Conservation (phyloP, 1,140 invertebrate species). For the Drosophila athabasca region DNA sequence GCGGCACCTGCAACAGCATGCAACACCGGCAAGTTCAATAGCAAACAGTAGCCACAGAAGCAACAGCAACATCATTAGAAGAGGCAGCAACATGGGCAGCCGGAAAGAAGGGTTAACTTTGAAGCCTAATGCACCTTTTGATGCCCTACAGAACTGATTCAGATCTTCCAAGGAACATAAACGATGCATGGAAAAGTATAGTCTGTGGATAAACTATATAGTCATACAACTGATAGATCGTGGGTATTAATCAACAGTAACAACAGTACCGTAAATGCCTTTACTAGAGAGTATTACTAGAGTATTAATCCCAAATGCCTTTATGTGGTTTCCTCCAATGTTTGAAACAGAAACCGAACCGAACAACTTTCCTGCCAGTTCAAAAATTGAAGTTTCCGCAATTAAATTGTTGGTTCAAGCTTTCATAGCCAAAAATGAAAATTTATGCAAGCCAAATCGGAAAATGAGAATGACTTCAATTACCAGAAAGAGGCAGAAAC, state of each 20-base stretch:
- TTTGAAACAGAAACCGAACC: constrained; percentile 4
- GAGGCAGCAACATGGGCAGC: no score
- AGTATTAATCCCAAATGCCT: no score
- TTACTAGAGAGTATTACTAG: no score
- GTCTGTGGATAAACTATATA: no score
- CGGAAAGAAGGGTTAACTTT: no score
- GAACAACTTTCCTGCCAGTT: constrained; percentile 16
- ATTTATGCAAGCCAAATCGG: constrained; percentile 31
- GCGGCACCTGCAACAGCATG: constrained; percentile 12
- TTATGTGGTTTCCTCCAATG: constrained; percentile 4
- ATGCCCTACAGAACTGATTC: no score
- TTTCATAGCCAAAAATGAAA: constrained; percentile 40
- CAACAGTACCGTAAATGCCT: no score
- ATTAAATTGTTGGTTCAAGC: constrained; percentile 64
- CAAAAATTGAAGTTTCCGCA: constrained; percentile 22
- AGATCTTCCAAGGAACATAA: no score
- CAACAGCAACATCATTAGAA: constrained; percentile 19
- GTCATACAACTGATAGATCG: no score
- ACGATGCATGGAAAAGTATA: no score
- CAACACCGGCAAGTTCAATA: background rate
- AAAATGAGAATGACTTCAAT: constrained; percentile 47
- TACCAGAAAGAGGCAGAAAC: background rate
- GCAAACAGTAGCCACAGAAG: constrained; percentile 7
- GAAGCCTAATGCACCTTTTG: no score
- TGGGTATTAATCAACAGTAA: no score